phyloP scores from a whole-genome alignment of 2,113 vertebrate species.

The Triplophysa rosa region DNA sequence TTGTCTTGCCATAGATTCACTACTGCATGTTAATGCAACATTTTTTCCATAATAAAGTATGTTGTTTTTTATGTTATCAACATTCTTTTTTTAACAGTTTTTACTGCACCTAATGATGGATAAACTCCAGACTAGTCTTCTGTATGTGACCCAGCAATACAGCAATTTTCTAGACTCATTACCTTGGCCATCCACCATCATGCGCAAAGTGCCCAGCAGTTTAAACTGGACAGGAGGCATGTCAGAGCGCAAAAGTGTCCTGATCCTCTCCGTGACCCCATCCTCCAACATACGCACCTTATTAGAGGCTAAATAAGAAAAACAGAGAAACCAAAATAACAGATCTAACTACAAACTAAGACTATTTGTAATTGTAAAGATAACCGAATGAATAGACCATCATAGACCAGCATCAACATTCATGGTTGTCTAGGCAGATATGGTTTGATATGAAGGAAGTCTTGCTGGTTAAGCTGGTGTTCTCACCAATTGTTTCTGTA shows the following conservation, averaged over 20 bases:
- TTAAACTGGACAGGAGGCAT: conserved; percentile 85
- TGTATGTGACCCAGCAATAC: neutral
- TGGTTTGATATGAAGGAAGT: no score
- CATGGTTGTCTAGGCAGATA: no score
- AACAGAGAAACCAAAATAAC: conserved; percentile 14
- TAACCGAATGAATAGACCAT: neutral
- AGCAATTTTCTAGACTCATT: conserved; percentile 6
- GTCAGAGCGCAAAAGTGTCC: conserved; percentile 79
- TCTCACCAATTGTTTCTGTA: no score
- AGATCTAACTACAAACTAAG: neutral
- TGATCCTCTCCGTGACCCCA: conserved; percentile 76
- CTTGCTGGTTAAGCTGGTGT: no score
- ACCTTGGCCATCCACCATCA: conserved; percentile 88
- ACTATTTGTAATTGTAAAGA: neutral
- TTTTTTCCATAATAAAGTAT: no score
- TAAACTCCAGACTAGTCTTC: neutral
- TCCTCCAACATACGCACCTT: conserved; percentile 83
- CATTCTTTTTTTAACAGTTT: neutral
- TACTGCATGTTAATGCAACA: no score
- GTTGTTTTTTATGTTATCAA: no score
- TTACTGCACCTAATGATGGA: neutral
- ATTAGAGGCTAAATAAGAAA: conserved; percentile 68
- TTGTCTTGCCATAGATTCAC: no score
- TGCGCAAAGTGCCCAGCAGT: conserved; percentile 81
- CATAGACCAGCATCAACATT: no score